A percentile compares a stretch with the other conserved stretches of the same genome.
Conservation (phyloP, 2,888 invertebrate species). For the Aelia acuminata region DNA sequence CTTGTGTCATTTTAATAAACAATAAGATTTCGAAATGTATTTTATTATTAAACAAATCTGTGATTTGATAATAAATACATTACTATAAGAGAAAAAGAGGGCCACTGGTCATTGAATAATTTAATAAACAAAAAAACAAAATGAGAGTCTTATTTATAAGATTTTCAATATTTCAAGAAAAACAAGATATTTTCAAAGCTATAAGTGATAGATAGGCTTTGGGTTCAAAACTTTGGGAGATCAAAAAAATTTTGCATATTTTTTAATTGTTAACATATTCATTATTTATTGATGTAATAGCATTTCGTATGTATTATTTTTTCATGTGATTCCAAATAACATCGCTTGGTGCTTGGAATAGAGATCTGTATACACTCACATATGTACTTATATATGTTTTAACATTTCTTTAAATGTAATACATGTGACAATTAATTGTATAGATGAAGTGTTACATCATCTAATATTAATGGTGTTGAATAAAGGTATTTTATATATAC, state of each 20-base stretch:
- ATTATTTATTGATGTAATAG: constrained; percentile 9
- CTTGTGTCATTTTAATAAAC: constrained; percentile 29
- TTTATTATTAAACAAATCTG: constrained; percentile 34
- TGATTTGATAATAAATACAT: constrained; percentile 53
- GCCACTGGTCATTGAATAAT: constrained; percentile 44
- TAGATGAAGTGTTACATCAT: constrained; percentile 43
- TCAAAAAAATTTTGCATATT: constrained; percentile 24
- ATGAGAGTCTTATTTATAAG: neutral
- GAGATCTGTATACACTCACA: constrained; percentile 52
- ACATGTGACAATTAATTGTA: constrained; percentile 55
- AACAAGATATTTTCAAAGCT: constrained; percentile 1
- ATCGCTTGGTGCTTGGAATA: constrained; percentile 57
- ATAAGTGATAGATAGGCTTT: constrained; percentile 18
- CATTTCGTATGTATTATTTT: constrained; percentile 33
- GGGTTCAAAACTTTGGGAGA: constrained; percentile 1
- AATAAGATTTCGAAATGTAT: constrained; percentile 19
- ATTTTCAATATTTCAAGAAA: neutral
- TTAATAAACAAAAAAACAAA: neutral
- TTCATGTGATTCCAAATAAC: constrained; percentile 48
- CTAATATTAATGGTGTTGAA: constrained; percentile 53
- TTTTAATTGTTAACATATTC: neutral
- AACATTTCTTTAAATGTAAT: constrained; percentile 57
- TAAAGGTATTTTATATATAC: constrained; percentile 55
- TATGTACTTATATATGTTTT: constrained; percentile 48
- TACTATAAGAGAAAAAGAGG: constrained; percentile 19